Percentiles rank a stretch among this genome's conserved stretches.
These are phyloP conservation scores for Oxyteleia sp. DNA, from an alignment of 2,888 invertebrate genomes.

Conservation along the genomic window DNA sequence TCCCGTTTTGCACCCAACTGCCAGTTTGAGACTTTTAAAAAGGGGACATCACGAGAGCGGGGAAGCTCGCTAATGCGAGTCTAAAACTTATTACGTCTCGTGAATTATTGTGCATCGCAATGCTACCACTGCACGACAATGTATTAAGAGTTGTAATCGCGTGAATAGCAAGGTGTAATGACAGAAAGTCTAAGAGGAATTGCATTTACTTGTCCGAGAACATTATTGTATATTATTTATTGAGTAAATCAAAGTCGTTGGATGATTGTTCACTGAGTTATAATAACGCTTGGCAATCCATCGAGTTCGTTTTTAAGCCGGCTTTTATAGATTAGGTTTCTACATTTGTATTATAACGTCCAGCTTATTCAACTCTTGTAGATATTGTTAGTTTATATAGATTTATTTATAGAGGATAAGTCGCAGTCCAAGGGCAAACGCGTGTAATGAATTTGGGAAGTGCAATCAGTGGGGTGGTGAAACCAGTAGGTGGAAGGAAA, in stretches of 20 bases:
- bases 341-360: slow-evolving; percentile 27
- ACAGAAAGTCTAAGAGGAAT: slow-evolving; percentile 45
- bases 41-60: slow-evolving; percentile 69
- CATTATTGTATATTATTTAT: slow-evolving; percentile 61
- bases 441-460: slow-evolving; percentile 81
- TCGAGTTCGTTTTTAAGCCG: slow-evolving; percentile 21
- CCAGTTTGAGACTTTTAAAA: slow-evolving; percentile 73
- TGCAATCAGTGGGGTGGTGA: slow-evolving; percentile 84
- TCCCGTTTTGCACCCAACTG: slow-evolving; percentile 72
- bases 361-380: slow-evolving; percentile 9
- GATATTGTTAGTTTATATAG: slow-evolving; percentile 29
- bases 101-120: slow-evolving; percentile 76
- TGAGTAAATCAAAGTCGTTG: slow-evolving; percentile 45
- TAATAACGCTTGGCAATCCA: slow-evolving; percentile 4
- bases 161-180: slow-evolving; percentile 56
- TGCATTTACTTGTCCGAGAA: slow-evolving; percentile 25
- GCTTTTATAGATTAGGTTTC: slow-evolving; percentile 10
- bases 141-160: slow-evolving; percentile 65
- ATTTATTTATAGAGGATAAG: slow-evolving; percentile 56
- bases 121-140: slow-evolving; percentile 60
- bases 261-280: slow-evolving; percentile 40
- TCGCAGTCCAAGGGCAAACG: slow-evolving; percentile 76
- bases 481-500: slow-evolving; percentile 72
- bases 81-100: slow-evolving; percentile 77
- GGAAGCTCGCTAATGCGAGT: slow-evolving; percentile 77